A percentile compares a stretch with the other conserved stretches of the same genome.
Evolutionary conservation across 92 coral and sea anemone species (phyloP).

Genomic region (Heteractis magnifica): DNA sequence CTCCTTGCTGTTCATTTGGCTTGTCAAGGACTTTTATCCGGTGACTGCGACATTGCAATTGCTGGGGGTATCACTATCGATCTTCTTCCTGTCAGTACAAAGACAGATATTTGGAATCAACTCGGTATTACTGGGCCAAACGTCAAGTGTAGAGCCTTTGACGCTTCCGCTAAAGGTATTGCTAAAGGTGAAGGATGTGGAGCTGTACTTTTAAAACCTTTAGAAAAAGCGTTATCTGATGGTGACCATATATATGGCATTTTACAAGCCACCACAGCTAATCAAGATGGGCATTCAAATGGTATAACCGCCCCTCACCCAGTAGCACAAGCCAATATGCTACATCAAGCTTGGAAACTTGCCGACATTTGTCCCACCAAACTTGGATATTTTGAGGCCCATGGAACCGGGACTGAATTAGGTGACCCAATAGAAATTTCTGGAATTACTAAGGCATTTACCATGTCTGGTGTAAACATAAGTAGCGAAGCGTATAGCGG

Average conservation of each 20-base stretch:
- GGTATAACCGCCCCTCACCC: constrained; percentile 36
- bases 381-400: constrained; percentile 39
- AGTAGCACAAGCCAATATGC: constrained; percentile 27
- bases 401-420: constrained; percentile 44
- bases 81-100: constrained; percentile 17
- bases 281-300: constrained; percentile 29
- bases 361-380: constrained; percentile 19
- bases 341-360: constrained; percentile 23
- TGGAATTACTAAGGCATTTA: constrained; percentile 28
- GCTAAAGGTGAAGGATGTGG: constrained; percentile 43
- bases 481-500: not conserved
- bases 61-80: constrained; percentile 39
- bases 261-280: constrained; percentile 24
- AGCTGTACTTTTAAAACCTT: constrained; percentile 33
- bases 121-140: constrained; percentile 32
- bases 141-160: constrained; percentile 36
- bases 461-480: not conserved
- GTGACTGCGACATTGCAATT: constrained; percentile 37
- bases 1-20: constrained; percentile 41
- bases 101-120: constrained; percentile 22
- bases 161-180: constrained; percentile 29
- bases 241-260: constrained; percentile 39
- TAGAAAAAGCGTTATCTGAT: constrained; percentile 22
- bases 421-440: constrained; percentile 46
- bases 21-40: constrained; percentile 23